These are phyloP conservation scores for Cynopterus sphinx DNA, from an alignment of 2,797 vertebrate genomes.

Conservation along the genomic window DNA sequence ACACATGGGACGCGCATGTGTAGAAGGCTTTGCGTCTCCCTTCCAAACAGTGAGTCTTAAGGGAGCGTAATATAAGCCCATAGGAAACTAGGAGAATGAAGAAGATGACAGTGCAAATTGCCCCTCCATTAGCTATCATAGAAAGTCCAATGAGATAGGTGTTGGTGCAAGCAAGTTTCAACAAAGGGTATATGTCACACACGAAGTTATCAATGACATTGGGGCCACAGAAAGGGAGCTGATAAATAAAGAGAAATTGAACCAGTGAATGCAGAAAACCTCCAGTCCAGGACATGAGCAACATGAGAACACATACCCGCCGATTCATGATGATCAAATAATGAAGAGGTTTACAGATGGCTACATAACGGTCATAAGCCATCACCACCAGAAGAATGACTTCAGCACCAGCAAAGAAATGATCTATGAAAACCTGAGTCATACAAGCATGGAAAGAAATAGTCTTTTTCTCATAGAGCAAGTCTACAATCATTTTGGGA, in stretches of 20 bases:
- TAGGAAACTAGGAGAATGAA: conserved; percentile 47
- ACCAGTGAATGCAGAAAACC: conserved; percentile 47
- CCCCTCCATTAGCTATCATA: conserved; percentile 34
- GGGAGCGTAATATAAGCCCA: conserved; percentile 15
- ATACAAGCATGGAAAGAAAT: conserved; percentile 65
- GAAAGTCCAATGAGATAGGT: not conserved
- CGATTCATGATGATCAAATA: conserved; percentile 63
- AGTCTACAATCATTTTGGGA: conserved; percentile 73
- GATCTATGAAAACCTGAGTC: conserved; percentile 56
- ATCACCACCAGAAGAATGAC: conserved; percentile 73
- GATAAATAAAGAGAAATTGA: conserved; percentile 59
- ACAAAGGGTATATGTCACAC: conserved; percentile 56
- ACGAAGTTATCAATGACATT: conserved; percentile 23
- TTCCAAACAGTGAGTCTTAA: conserved; percentile 40
- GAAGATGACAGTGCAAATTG: conserved; percentile 47
- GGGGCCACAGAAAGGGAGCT: conserved; percentile 60
- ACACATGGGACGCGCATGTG: conserved; percentile 57
- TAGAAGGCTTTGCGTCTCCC: conserved; percentile 67
- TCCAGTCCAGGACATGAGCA: conserved; percentile 44
- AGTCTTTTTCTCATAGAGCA: conserved; percentile 59
- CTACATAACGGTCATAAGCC: conserved; percentile 67
- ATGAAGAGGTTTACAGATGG: conserved; percentile 68
- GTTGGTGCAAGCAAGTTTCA: conserved; percentile 48
- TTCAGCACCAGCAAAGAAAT: conserved; percentile 65
- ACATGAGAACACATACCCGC: not conserved